Evolutionary conservation across 2,888 invertebrate genomes (phyloP).

Genomic region (Hypolimnas misippus): DNA sequence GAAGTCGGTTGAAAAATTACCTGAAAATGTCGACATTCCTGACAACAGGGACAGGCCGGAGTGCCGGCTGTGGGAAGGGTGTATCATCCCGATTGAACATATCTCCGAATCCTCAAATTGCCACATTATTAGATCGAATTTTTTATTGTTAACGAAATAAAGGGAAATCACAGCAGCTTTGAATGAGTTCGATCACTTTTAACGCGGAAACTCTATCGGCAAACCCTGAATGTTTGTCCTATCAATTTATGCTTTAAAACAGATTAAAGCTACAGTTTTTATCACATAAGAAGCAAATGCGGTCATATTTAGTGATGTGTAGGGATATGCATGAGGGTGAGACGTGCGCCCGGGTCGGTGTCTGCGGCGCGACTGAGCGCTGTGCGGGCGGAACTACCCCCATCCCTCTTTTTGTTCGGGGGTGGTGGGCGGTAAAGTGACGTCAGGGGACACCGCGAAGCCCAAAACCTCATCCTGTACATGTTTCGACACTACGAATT

Average conservation of each 20-base stretch:
- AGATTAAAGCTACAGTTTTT: conserved; percentile 43
- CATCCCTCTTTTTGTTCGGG: conserved; percentile 43
- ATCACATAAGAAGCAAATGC: conserved; percentile 59
- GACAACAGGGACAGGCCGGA: conserved; percentile 86
- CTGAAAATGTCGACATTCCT: conserved; percentile 76
- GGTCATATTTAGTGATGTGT: conserved; percentile 66
- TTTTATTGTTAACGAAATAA: conserved; percentile 36
- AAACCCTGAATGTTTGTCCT: not conserved
- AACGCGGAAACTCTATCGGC: conserved; percentile 1
- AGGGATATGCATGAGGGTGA: conserved; percentile 57
- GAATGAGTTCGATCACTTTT: conserved; percentile 12
- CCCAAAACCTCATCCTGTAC: conserved; percentile 45
- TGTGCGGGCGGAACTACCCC: conserved; percentile 39
- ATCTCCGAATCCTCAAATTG: conserved; percentile 89
- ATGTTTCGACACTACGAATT: conserved; percentile 36
- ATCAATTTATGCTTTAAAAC: conserved; percentile 22
- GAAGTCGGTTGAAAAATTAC: conserved; percentile 49
- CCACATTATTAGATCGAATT: conserved; percentile 81
- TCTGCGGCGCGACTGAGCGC: conserved; percentile 73
- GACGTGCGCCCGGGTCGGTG: conserved; percentile 65
- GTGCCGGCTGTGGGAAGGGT: conserved; percentile 87
- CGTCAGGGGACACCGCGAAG: conserved; percentile 57
- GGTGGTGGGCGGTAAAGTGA: conserved; percentile 54
- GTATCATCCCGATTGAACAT: conserved; percentile 93
- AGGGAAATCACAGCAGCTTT: conserved; percentile 16